phyloP scores from a whole-genome alignment of 2,113 vertebrate species.

The Trinectes maculatus region DNA sequence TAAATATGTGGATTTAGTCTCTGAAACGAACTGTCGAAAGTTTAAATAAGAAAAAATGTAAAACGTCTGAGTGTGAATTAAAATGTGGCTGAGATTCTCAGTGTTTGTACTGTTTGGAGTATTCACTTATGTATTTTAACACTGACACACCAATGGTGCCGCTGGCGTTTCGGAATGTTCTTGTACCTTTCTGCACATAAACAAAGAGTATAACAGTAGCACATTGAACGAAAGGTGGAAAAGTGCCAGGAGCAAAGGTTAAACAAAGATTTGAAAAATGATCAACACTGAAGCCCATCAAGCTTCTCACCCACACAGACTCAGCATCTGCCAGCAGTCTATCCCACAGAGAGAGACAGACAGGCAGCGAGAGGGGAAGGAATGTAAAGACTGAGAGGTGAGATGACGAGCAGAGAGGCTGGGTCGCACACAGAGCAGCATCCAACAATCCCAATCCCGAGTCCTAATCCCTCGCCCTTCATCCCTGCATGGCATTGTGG shows the following conservation, averaged over 20 bases:
- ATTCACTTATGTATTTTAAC: no score
- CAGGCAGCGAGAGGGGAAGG: background rate
- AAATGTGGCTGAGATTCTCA: no score
- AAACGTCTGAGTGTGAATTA: no score
- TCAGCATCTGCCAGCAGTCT: conserved; percentile 29
- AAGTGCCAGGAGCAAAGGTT: conserved; percentile 19
- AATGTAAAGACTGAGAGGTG: conserved; percentile 14
- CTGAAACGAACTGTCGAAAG: no score
- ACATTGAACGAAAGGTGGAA: background rate
- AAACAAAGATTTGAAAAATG: conserved; percentile 35
- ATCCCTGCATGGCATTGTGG: conserved; percentile 10
- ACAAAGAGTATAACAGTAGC: background rate
- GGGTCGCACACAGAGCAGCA: no score
- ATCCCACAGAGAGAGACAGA: conserved; percentile 38
- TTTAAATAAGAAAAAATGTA: no score
- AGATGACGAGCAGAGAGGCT: background rate
- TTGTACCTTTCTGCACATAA: no score
- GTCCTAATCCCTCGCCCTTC: no score
- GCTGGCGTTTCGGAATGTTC: no score
- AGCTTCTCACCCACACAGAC: conserved; percentile 33
- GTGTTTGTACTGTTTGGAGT: no score
- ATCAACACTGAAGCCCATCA: conserved; percentile 27
- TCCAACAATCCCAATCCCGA: background rate
- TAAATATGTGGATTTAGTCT: no score
- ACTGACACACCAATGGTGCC: no score